These are phyloP conservation scores for Danaus chrysippus DNA, from an alignment of 2,888 invertebrate genomes.

Conservation along the genomic window DNA sequence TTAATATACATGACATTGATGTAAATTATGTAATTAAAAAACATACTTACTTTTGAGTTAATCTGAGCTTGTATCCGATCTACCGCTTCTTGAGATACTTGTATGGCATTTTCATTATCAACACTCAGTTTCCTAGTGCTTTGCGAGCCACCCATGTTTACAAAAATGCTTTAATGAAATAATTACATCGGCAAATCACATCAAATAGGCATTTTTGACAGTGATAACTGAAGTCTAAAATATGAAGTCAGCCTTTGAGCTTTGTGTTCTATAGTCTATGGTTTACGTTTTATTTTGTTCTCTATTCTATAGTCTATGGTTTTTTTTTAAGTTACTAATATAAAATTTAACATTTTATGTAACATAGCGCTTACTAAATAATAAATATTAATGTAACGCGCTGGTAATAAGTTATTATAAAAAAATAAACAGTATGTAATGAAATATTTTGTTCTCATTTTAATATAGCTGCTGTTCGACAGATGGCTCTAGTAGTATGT, in stretches of 20 bases:
- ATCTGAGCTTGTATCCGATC: conserved; percentile 70
- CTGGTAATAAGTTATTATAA: no score
- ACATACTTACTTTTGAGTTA: conserved; percentile 64
- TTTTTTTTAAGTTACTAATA: no score
- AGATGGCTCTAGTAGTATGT: no score
- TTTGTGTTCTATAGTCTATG: conserved; percentile 7
- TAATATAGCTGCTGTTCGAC: no score
- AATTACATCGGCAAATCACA: conserved; percentile 63
- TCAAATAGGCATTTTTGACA: conserved; percentile 66
- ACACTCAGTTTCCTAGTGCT: conserved; percentile 76
- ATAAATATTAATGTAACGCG: no score
- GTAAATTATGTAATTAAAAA: conserved; percentile 72
- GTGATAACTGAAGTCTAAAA: conserved; percentile 20
- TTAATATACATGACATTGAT: conserved; percentile 64
- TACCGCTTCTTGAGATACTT: conserved; percentile 73
- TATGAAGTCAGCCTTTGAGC: conserved; percentile 10
- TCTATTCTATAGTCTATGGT: conserved; percentile 6
- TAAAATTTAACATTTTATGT: no score
- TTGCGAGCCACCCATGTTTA: conserved; percentile 79
- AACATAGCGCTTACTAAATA: no score
- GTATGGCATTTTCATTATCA: conserved; percentile 72
- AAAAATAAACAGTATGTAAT: no score
- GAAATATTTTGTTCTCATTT: no score
- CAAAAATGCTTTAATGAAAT: conserved; percentile 52
- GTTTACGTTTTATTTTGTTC: no score